These are phyloP conservation scores for Orchesellides sinensis DNA, from an alignment of 2,888 invertebrate genomes.

Conservation along the genomic window DNA sequence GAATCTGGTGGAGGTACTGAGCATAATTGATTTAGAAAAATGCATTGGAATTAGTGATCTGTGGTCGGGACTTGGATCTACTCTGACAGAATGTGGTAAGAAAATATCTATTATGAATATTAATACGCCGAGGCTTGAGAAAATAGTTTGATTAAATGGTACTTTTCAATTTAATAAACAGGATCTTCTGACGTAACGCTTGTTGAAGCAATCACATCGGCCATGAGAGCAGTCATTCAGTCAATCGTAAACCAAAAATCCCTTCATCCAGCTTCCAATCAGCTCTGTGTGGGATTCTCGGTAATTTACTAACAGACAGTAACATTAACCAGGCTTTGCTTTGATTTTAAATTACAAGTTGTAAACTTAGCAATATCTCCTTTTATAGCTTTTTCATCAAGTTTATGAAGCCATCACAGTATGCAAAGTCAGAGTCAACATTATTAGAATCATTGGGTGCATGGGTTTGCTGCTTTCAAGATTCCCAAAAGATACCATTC, in stretches of 20 bases:
- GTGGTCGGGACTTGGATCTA: constrained; percentile 83
- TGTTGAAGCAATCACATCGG: constrained; percentile 84
- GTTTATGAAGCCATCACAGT: constrained; percentile 61
- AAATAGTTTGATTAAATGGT: not conserved
- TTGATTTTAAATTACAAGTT: not conserved
- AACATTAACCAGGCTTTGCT: too few species aligned
- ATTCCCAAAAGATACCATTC: constrained; percentile 1
- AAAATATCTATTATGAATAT: not conserved
- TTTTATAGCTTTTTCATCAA: constrained; percentile 63
- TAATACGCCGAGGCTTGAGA: too few species aligned
- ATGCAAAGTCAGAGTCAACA: constrained; percentile 68
- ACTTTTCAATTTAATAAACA: not conserved
- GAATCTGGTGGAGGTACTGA: constrained; percentile 83
- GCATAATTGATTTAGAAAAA: constrained; percentile 83
- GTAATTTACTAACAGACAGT: too few species aligned
- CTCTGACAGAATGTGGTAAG: constrained; percentile 79
- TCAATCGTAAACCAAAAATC: constrained; percentile 79
- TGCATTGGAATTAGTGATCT: constrained; percentile 77
- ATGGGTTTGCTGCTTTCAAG: constrained; percentile 56
- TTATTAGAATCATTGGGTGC: constrained; percentile 70
- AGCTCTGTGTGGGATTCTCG: constrained; percentile 22
- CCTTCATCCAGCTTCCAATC: constrained; percentile 4
- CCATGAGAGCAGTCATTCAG: constrained; percentile 86
- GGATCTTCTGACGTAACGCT: constrained; percentile 76
- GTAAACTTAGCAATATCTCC: not conserved